Evolutionary conservation across 1,140 invertebrate species (phyloP).

Genomic region (Orius insidiosus): DNA sequence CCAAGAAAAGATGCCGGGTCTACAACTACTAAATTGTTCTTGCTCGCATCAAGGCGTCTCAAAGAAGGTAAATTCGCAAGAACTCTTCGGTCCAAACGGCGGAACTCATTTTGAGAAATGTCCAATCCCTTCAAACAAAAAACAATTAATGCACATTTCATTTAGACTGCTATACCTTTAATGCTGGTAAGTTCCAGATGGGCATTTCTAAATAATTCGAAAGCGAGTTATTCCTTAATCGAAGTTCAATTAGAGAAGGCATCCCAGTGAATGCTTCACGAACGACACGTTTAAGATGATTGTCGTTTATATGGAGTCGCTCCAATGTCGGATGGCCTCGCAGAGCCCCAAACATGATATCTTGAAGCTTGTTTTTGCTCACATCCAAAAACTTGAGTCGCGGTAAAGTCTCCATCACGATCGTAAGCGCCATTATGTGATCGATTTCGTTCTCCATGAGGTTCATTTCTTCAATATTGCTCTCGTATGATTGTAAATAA

Average conservation of each 20-base stretch:
- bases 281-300: slow-evolving; percentile 51
- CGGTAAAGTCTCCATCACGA: slow-evolving; percentile 56
- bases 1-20: slow-evolving; percentile 53
- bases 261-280: slow-evolving; percentile 58
- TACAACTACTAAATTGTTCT: slow-evolving; percentile 50
- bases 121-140: too few relatives aligned
- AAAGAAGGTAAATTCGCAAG: slow-evolving; percentile 57
- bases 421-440: slow-evolving; percentile 47
- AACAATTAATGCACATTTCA: too few relatives aligned
- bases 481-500: slow-evolving; percentile 41
- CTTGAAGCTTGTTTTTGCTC: slow-evolving; percentile 31
- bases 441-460: slow-evolving; percentile 56
- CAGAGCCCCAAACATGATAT: slow-evolving; percentile 53
- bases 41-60: slow-evolving; percentile 56
- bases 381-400: slow-evolving; percentile 20
- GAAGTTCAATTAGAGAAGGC: slow-evolving; percentile 60
- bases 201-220: slow-evolving; percentile 38
- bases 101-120: slow-evolving; percentile 56
- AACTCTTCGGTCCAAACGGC: slow-evolving; percentile 46
- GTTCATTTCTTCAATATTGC: slow-evolving; percentile 55
- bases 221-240: slow-evolving; percentile 60
- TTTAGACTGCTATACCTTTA: too few relatives aligned
- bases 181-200: slow-evolving; percentile 60
- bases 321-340: slow-evolving; percentile 61
- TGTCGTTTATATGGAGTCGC: slow-evolving; percentile 61